Evolutionary conservation across 2,797 vertebrate genomes (phyloP).

Genomic region (Tympanoctomys barrerae): DNA sequence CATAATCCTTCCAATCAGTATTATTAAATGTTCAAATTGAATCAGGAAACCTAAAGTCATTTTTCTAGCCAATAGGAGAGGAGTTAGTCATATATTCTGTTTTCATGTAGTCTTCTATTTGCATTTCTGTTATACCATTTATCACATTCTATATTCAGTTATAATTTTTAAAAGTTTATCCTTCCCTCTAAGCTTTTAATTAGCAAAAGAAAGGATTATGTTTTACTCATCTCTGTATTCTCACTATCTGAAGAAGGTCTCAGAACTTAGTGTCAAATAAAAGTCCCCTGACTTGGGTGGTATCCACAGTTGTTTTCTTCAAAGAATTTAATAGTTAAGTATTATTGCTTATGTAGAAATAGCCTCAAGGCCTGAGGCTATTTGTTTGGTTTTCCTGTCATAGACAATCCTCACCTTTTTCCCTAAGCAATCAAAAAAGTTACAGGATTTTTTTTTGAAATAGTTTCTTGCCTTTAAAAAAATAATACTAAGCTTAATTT

Average conservation of each 20-base stretch:
- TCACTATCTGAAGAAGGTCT: not conserved
- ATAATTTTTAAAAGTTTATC: not conserved
- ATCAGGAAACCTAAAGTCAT: not conserved
- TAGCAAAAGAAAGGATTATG: not conserved
- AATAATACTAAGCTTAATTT: constrained; percentile 11
- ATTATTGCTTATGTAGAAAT: not conserved
- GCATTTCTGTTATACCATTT: not conserved
- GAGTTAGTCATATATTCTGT: not conserved
- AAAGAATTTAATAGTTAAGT: not conserved
- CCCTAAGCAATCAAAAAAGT: not conserved
- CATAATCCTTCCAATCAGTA: not conserved
- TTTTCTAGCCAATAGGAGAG: not conserved
- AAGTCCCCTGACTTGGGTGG: not conserved
- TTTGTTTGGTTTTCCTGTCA: not conserved
- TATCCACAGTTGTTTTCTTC: not conserved
- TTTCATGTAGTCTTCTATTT: not conserved
- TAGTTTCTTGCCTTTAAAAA: not conserved
- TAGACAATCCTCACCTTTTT: not conserved
- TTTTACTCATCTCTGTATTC: not conserved
- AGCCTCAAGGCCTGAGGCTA: not conserved
- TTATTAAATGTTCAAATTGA: constrained; percentile 34
- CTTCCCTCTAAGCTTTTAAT: not conserved
- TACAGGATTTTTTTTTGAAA: not conserved
- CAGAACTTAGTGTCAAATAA: not conserved
- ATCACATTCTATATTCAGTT: not conserved